Base-by-base conservation (phyloP, 1,140 invertebrate species). In the Drosophila kepulauana region DNA sequence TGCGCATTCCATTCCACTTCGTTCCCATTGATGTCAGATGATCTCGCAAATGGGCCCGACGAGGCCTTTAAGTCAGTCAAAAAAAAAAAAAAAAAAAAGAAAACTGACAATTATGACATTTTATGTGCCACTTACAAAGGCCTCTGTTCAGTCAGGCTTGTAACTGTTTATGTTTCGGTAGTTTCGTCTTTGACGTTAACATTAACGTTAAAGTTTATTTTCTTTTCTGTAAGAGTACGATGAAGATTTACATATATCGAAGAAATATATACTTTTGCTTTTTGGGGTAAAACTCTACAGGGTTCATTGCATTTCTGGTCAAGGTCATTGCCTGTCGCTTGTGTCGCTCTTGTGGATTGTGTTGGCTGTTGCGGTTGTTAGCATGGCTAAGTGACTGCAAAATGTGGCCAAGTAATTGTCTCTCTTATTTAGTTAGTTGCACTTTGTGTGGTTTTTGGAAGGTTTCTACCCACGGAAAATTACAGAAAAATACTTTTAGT, bases 301-400 rank as follows among this genome's bases (percentile, higher is more conserved):
- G 67, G 85, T 89, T 88, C 81, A 89, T 73, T 89, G 74, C 74
- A 80, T 88, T 78, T 43, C 70, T 84, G 84, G 85, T 84, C 84
- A 88, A 88, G 84, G 84, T 81, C 85, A 81, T 64, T 35, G 51
- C 8, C 28, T 30, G 28, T 28, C 41, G 16, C 25, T 59, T 59
- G 16, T 59, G 16, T 59, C 54, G 33, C 3, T 57, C 35, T 38
- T 38, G 35, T 59, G 49, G 16, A 15, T 74, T 46, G 52, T 46
- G 33, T n/a, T 15, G 65, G 28, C 48, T 62, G 54, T 74, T 74
- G 54, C 63, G 51, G 68, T 78, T 56, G 68, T 77, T 79, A 71
- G 41, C 67, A 63, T 66, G 59, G 48, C 65, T 59, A 82, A 66
- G 64, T 69, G 62, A 58, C 66, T 88, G 77, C 73, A 74, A 80